phyloP scores from a whole-genome alignment of 2,797 vertebrate genomes.

The Malurus leucopterus region DNA sequence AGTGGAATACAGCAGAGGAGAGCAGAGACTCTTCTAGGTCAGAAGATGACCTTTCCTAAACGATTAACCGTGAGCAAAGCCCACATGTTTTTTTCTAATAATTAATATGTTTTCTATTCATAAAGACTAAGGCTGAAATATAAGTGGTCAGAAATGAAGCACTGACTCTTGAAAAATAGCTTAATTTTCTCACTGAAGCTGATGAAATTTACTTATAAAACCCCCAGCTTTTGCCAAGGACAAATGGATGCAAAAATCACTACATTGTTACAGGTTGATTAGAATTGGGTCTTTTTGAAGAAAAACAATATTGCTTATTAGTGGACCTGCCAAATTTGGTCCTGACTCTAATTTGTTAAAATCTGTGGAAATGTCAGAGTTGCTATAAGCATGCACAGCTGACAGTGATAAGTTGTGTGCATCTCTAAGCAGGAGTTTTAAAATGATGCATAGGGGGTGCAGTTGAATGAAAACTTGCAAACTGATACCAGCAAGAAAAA shows the following conservation, averaged over 20 bases:
- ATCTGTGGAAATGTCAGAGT: constrained; percentile 21
- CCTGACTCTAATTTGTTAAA: constrained; percentile 22
- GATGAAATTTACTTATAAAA: not conserved
- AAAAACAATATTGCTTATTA: constrained; percentile 36
- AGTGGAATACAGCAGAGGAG: not conserved
- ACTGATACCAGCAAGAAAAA: constrained; percentile 24
- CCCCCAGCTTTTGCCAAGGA: not conserved
- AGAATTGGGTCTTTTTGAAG: constrained; percentile 9
- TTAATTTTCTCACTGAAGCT: not conserved
- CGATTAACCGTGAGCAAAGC: not conserved
- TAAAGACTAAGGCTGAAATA: not conserved
- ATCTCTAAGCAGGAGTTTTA: not conserved
- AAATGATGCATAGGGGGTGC: constrained; percentile 10
- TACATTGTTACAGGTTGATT: not conserved
- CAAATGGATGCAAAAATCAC: not conserved
- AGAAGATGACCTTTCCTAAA: not conserved
- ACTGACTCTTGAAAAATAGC: not conserved
- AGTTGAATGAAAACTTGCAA: not conserved
- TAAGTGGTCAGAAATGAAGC: not conserved
- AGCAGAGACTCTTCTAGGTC: not conserved
- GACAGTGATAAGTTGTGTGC: constrained; percentile 23
- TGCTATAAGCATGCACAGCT: not conserved
- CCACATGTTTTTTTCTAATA: fast-evolving
- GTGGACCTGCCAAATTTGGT: constrained; percentile 18
- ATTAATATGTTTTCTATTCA: not conserved